Evolutionary conservation across 1,140 invertebrate genomes (phyloP), one percentile per base, ranked within the genome.

Genomic region (Polypedilum vanderplanki): DNA sequence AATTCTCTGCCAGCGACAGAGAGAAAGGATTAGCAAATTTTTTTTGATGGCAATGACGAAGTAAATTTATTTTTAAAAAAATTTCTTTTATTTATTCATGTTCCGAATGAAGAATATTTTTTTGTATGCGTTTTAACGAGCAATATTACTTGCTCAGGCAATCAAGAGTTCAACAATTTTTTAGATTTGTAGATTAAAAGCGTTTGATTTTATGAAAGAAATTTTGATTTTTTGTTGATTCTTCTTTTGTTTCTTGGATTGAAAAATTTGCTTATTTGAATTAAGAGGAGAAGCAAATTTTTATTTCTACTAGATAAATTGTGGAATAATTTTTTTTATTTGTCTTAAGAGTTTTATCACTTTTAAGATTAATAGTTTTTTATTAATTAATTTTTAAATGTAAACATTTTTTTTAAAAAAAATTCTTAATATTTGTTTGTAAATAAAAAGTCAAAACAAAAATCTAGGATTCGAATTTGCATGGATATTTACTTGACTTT

Each of bases 21-120:
- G 12, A 70, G 17, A 22, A 18, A 67, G 65, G 65, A 70, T 70
- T 70, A 70, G 65, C 65, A 70, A 22, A 57, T 15, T n/a, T n/a
- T n/a, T n/a, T n/a, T n/a, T n/a, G 46, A 57, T 57, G 46, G 46
- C n/a, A 17, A 17, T 15, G 65, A 70, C 65, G 65, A 70, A n/a
- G 46, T 57, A 57, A 57, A 57, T 1, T 57, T 57, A 15, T 1
- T 57, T 57, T 57, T 57, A 15, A 10, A 46, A 46, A 46, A 46
- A 46, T 46, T 46, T 46, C 41, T 46, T 46, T 46, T 46, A 15
- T 46, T 57, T n/a, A 4, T 57, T 57, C n/a, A 57, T 57, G 4
- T 15, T n/a, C 46, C 46, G 46, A 57, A 33, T 33, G 24, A 33
- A 33, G n/a, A n/a, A n/a, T n/a, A n/a, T n/a, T n/a, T 33, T 3